Evolutionary conservation across 2,888 invertebrate species (phyloP).

Genomic region (Eumacrocentrus americanus): DNA sequence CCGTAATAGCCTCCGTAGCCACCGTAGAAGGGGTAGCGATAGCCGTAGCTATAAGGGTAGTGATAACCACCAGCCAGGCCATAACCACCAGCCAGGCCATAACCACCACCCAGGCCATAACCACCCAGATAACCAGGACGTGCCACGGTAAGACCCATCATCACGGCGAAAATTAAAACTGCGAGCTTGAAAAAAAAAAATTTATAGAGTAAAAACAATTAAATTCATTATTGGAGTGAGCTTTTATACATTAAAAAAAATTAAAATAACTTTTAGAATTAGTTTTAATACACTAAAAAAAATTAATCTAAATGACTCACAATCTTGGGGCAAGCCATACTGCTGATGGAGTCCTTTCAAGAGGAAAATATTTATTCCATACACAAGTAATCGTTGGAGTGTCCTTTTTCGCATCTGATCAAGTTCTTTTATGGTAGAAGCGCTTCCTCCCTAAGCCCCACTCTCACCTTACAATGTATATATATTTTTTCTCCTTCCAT

Average conservation of each 20-base stretch:
- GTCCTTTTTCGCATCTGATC: constrained; percentile 25
- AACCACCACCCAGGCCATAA: constrained; percentile 40
- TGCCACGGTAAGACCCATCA: constrained; percentile 43
- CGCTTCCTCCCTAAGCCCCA: constrained; percentile 35
- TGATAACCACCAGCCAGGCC: constrained; percentile 38
- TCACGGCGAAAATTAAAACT: constrained; percentile 42
- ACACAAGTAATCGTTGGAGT: constrained; percentile 24
- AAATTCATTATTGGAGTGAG: not conserved
- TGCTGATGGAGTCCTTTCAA: constrained; percentile 31
- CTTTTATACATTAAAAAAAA: not conserved
- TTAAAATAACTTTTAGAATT: not conserved
- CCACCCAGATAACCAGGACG: constrained; percentile 51
- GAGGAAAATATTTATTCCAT: constrained; percentile 5
- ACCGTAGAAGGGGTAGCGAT: constrained; percentile 32
- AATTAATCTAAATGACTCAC: constrained; percentile 40
- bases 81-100: constrained; percentile 32
- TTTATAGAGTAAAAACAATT: not conserved
- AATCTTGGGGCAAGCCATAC: constrained; percentile 49
- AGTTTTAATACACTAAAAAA: not conserved
- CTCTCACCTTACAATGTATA: constrained; percentile 18
- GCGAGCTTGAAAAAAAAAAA: not conserved
- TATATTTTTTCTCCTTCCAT: constrained; percentile 19
- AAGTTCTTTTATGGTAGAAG: constrained; percentile 48
- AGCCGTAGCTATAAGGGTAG: constrained; percentile 36
- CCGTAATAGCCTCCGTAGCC: constrained; percentile 38